phyloP scores from a whole-genome alignment of 1,140 invertebrate species.

The Sesamia nonagrioides region DNA sequence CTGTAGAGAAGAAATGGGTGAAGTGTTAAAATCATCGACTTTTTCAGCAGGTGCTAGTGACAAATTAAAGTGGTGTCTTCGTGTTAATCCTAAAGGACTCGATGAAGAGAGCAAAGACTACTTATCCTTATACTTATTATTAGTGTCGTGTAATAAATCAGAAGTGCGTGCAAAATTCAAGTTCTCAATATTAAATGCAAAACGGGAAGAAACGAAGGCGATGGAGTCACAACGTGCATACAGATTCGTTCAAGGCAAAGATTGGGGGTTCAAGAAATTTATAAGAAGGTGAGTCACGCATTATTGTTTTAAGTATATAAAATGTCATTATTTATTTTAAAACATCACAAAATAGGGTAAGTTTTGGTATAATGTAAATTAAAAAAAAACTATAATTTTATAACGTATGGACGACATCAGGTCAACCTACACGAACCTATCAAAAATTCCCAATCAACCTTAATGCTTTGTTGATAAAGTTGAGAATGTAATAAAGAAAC shows the following conservation, averaged over 20 bases:
- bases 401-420: too few relatives aligned
- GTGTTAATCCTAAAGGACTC: constrained; percentile 99
- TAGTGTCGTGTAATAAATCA: constrained; percentile 99
- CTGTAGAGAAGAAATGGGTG: constrained; percentile 99
- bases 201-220: constrained; percentile 99
- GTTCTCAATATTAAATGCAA: constrained; percentile 99
- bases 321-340: neutral
- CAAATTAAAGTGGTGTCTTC: constrained; percentile 99
- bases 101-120: constrained; percentile 99
- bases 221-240: constrained; percentile 98
- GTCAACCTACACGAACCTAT: too few relatives aligned
- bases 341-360: too few relatives aligned
- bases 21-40: constrained; percentile 99
- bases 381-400: too few relatives aligned
- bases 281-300: constrained; percentile 90
- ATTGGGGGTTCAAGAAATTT: constrained; percentile 99
- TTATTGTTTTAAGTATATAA: neutral
- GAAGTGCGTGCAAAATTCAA: constrained; percentile 99
- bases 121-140: constrained; percentile 98
- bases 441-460: too few relatives aligned
- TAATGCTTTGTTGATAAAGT: too few relatives aligned
- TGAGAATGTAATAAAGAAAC: too few relatives aligned
- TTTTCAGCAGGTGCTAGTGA: constrained; percentile 99
- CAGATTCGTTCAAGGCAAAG: constrained; percentile 99
- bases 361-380: too few relatives aligned